Percentiles rank a stretch among this genome's conserved stretches.
These are phyloP conservation scores for Dysdera silvatica DNA, from an alignment of 1,140 invertebrate genomes.

Conservation along the genomic window DNA sequence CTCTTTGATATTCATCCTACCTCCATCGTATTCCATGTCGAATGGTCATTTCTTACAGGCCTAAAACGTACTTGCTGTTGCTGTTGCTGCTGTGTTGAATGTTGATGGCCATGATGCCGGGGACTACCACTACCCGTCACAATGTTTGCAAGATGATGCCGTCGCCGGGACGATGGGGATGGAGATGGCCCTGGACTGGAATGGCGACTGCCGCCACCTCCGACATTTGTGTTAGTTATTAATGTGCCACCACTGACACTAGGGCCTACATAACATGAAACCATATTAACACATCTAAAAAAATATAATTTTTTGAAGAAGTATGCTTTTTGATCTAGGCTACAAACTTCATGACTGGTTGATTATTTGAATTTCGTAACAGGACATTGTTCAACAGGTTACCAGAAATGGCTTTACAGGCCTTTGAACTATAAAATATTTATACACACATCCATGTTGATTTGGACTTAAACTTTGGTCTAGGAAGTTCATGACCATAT, in stretches of 20 bases:
- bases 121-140: conserved; percentile 33
- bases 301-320: neutral
- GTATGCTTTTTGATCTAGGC: too few species aligned
- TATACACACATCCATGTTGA: too few species aligned
- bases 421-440: too few species aligned
- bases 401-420: too few species aligned
- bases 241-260: conserved; percentile 20
- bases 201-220: conserved; percentile 35
- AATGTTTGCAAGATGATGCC: conserved; percentile 33
- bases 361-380: too few species aligned
- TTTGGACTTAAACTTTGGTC: too few species aligned
- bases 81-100: conserved; percentile 29
- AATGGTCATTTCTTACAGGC: conserved; percentile 1
- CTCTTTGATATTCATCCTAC: conserved; percentile 29
- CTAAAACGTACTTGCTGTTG: conserved; percentile 31
- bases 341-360: too few species aligned
- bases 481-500: too few species aligned
- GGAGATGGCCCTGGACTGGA: conserved; percentile 36
- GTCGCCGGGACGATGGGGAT: conserved; percentile 35
- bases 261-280: neutral
- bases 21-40: conserved; percentile 33
- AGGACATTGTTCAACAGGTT: too few species aligned
- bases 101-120: conserved; percentile 34
- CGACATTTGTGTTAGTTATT: conserved; percentile 10
- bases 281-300: neutral